phyloP scores from a whole-genome alignment of 2,113 vertebrate species.

The Fukomys damarensis region DNA sequence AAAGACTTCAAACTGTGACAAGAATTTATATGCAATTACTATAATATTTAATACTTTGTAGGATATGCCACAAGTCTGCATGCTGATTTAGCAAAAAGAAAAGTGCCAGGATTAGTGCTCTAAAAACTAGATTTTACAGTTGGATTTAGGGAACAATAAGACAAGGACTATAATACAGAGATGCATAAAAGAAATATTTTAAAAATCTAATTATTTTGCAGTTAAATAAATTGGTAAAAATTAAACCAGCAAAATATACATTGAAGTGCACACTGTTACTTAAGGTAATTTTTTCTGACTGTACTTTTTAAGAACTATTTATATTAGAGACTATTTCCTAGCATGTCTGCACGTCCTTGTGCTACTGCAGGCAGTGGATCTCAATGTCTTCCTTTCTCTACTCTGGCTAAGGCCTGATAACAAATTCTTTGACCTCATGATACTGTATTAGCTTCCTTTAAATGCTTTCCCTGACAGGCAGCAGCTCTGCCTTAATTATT shows the following conservation, averaged over 20 bases:
- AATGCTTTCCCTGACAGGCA: not conserved
- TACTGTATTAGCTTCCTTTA: not conserved
- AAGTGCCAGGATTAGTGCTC: not conserved
- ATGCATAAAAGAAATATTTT: not conserved
- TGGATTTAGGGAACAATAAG: not conserved
- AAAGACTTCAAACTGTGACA: not conserved
- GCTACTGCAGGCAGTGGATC: not conserved
- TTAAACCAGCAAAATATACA: not conserved
- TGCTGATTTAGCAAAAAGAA: not conserved
- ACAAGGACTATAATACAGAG: not conserved
- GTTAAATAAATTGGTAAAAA: conserved; percentile 31
- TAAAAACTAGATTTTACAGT: not conserved
- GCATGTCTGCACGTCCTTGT: not conserved
- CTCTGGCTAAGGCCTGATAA: not conserved
- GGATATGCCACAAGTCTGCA: not conserved
- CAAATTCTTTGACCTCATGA: not conserved
- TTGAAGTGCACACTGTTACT: not conserved
- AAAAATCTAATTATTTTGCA: not conserved
- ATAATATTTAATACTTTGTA: not conserved
- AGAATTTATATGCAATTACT: not conserved
- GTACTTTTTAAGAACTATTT: not conserved
- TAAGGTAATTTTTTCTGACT: conserved; percentile 6
- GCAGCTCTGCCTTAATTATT: conserved; percentile 50
- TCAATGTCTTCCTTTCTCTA: not conserved
- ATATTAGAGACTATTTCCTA: not conserved